Base-by-base conservation (phyloP, 2,888 invertebrate genomes). In the Thera britannica region DNA sequence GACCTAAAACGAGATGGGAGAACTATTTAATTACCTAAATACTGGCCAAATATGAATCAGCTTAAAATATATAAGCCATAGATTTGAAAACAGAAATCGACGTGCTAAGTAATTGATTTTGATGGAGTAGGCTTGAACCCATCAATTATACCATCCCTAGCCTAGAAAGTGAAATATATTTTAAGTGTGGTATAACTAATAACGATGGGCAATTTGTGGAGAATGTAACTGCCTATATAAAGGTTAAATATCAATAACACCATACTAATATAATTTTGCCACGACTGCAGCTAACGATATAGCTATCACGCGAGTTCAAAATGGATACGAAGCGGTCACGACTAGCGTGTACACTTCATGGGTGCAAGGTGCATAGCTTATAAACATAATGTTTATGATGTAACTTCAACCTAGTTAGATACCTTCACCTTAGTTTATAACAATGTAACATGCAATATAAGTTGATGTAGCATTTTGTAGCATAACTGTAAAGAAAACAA, bases 291-390 rank as follows among this genome's bases (percentile, higher is more conserved):
- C 48, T 49, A 62, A 49, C 62, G 55, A 48, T 74, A 74, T 76
- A 73, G 75, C 75, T 9, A 38, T 52, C 66, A 62, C 65, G 65
- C 60, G 60, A 65, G 58, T 44, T 36, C 49, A 12, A n/a, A 38
- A 35, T 34, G 48, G 46, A 7, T 52, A 59, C 60, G 3, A 49
- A 23, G 23, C 36, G 55, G 65, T 65, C 65, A 68, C 62, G 62
- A 62, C 35, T 62, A 34, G 65, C 68, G 55, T 68, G 68, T 51
- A 51, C 9, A n/a, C 49, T 12, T 61, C 56, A 49, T 36, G 44
- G 52, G 60, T 62, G 65, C 61, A 68, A 65, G 48, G 54, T 68
- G 55, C 61, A 65, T 60, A 38, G 51, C 12, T 56, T 44, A 52
- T 54, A 54, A 35, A 48, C 54, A 7, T 3, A 49, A 51, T 54